phyloP scores from a whole-genome alignment of 2,113 vertebrate genomes.

The Xenus cinereus region DNA sequence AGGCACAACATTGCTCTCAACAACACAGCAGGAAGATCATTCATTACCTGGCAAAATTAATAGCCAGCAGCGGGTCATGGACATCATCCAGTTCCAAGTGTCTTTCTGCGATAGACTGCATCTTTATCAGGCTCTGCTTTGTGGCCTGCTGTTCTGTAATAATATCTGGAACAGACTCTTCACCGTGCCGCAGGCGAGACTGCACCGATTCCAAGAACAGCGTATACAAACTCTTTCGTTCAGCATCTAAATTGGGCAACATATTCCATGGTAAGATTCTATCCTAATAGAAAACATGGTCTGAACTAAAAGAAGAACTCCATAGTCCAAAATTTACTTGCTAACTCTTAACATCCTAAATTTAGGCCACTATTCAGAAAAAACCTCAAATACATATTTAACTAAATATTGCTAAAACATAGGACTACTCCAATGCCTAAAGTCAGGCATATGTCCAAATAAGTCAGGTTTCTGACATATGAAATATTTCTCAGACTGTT shows the following conservation, averaged over 20 bases:
- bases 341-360: neutral
- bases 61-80: constrained; percentile 90
- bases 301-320: neutral
- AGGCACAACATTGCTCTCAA: neutral
- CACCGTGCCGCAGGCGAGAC: constrained; percentile 86
- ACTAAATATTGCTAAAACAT: neutral
- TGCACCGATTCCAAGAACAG: constrained; percentile 93
- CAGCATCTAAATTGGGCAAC: constrained; percentile 80
- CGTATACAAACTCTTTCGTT: constrained; percentile 90
- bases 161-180: constrained; percentile 74
- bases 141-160: constrained; percentile 85
- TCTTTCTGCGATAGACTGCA: constrained; percentile 91
- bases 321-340: neutral
- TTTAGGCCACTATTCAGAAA: neutral
- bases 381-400: neutral
- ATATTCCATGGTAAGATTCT: neutral
- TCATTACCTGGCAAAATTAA: constrained; percentile 92
- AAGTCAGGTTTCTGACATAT: neutral
- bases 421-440: neutral
- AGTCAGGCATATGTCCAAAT: neutral
- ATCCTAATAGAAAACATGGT: neutral
- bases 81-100: constrained; percentile 88
- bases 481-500: neutral
- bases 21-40: neutral
- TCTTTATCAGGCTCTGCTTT: constrained; percentile 87